These are phyloP conservation scores for Lagodon rhomboides DNA, from an alignment of 2,797 vertebrate species.

Conservation along the genomic window DNA sequence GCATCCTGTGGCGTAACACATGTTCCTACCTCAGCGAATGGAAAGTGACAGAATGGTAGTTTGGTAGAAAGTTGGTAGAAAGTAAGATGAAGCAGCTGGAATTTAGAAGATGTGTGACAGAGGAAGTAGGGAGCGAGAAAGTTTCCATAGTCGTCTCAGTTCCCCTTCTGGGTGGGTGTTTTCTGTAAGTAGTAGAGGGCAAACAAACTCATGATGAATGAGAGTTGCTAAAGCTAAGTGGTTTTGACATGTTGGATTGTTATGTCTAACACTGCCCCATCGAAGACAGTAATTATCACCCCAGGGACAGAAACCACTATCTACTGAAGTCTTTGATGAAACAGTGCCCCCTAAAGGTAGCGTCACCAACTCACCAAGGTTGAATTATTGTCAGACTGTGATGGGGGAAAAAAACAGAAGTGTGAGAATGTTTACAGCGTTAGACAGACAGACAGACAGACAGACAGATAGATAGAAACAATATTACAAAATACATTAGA, in stretches of 20 bases:
- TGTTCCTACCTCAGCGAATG: neutral
- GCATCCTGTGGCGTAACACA: slow-evolving; percentile 23
- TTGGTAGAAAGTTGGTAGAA: slow-evolving; percentile 9
- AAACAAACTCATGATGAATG: neutral
- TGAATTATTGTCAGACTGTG: neutral
- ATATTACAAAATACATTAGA: neutral
- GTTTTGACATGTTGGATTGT: slow-evolving; percentile 9
- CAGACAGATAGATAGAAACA: neutral
- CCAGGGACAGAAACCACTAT: slow-evolving; percentile 2
- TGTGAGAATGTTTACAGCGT: neutral
- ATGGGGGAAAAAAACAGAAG: neutral
- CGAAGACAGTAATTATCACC: slow-evolving; percentile 18
- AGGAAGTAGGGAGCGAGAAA: slow-evolving; percentile 14
- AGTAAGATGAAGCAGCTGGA: slow-evolving; percentile 20
- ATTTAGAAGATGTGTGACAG: slow-evolving; percentile 15
- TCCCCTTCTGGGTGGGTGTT: neutral
- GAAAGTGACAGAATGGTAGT: slow-evolving; percentile 39
- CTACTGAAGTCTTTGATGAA: slow-evolving; percentile 16
- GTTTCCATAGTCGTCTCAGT: neutral
- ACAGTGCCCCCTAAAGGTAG: slow-evolving; percentile 53
- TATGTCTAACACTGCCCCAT: slow-evolving; percentile 4
- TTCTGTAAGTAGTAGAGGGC: neutral
- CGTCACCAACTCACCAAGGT: neutral
- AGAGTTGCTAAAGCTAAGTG: neutral
- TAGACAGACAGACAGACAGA: slow-evolving; percentile 10